Evolutionary conservation across 2,888 invertebrate genomes (phyloP).

Genomic region (Piscicola geometra): DNA sequence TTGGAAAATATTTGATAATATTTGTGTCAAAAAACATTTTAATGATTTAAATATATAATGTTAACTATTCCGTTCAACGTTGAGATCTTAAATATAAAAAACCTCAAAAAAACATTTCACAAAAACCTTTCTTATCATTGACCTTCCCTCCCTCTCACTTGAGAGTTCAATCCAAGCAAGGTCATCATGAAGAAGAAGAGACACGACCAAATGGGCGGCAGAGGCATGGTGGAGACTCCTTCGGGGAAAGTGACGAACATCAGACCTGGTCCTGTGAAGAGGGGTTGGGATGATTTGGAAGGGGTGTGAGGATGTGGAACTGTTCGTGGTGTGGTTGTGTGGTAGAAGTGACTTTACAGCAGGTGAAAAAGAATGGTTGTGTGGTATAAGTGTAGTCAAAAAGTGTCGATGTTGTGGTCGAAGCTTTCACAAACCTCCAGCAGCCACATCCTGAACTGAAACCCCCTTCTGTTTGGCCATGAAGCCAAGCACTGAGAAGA

Average conservation of each 20-base stretch:
- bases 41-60: too few relatives aligned
- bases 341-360: too few relatives aligned
- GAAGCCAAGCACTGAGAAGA: conserved; percentile 42
- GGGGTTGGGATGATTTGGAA: too few relatives aligned
- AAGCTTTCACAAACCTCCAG: conserved; percentile 35
- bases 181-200: conserved; percentile 56
- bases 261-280: conserved; percentile 52
- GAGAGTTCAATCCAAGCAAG: conserved; percentile 55
- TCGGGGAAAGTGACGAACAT: conserved; percentile 57
- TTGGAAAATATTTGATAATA: too few relatives aligned
- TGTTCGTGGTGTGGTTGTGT: too few relatives aligned
- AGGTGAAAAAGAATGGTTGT: too few relatives aligned
- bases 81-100: neutral
- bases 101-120: conserved; percentile 9
- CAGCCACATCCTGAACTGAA: conserved; percentile 39
- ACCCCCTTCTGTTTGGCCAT: conserved; percentile 42
- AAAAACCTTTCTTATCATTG: neutral
- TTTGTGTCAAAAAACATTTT: too few relatives aligned
- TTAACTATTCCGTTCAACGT: too few relatives aligned
- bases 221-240: conserved; percentile 53
- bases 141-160: conserved; percentile 46
- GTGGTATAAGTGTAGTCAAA: too few relatives aligned
- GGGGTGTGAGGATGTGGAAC: too few relatives aligned
- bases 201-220: conserved; percentile 54
- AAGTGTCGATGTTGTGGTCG: too few relatives aligned